Evolutionary conservation across 1,140 invertebrate species (phyloP), one percentile per base, ranked within the genome.

Genomic region (Drosophila sturtevanti): DNA sequence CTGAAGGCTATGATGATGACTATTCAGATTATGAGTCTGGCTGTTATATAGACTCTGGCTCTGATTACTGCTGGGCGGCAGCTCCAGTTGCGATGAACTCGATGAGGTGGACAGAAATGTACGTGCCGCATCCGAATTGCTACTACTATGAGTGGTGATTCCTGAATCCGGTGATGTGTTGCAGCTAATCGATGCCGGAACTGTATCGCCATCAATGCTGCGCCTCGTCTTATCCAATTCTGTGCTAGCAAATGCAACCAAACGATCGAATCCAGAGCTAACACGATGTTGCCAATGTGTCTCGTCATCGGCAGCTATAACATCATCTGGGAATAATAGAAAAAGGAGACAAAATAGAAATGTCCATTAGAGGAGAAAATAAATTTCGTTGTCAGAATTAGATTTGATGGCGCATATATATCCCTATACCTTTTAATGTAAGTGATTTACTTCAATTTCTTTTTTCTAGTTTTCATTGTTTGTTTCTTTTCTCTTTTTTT

Each of bases 201-300:
- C 91, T 16, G 87, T 91, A 48, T 93, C 93, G 48, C 94, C 94
- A 87, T 96, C 95, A 0, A 95, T 96, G 18, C 95, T 96, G 66
- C 95, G 93, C 6, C 95, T 93, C 34, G 95, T 93, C 82, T 96
- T 96, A 86, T 97, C 96, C 69, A 97, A 89, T 86, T 97, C 96
- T 0, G 95, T 96, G n/a, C 96, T 96, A 11, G 96, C 96, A 81
- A 97, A 96, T n/a, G 96, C 96, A 56, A 97, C 95, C 64, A 97
- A 89, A 11, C 96, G 94, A 92, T 97, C 96, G 92, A 97, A 97
- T 16, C 96, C 95, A 60, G 95, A 96, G 90, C 95, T 96, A 60
- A 97, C 96, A 68, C 96, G 95, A 81, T 96, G 95, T 91, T 97
- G 96, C 96, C 96, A 97, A 89, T 96, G 93, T 18, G 93, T 92